These are phyloP conservation scores for Heterohyrax brucei DNA, from an alignment of 2,797 vertebrate genomes.

Conservation along the genomic window DNA sequence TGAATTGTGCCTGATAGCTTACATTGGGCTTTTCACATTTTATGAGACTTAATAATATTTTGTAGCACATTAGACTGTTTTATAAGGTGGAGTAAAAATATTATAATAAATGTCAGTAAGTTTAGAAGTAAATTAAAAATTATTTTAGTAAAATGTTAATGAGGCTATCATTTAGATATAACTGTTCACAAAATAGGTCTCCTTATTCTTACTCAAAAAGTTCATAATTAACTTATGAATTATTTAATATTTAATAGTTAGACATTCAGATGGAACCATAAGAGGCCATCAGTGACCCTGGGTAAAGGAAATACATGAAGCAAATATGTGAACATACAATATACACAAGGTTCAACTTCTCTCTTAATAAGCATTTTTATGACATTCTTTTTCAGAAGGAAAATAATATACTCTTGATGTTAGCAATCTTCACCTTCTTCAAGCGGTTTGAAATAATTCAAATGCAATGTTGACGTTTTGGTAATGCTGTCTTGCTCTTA, in stretches of 20 bases:
- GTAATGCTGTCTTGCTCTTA: background rate
- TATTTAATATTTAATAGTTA: slow-evolving; percentile 45
- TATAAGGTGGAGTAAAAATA: slow-evolving; percentile 43
- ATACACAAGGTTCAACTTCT: background rate
- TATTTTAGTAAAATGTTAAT: slow-evolving; percentile 40
- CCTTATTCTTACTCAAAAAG: slow-evolving; percentile 11
- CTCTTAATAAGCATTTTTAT: background rate
- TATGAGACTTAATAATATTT: slow-evolving; percentile 33
- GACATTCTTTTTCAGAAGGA: background rate
- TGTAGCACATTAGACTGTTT: slow-evolving; percentile 34
- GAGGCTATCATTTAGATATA: background rate
- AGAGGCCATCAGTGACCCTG: background rate
- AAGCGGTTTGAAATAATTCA: background rate
- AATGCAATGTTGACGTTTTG: background rate
- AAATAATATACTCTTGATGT: background rate
- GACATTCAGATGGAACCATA: background rate
- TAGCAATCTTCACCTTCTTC: background rate
- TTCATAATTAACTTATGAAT: slow-evolving; percentile 46
- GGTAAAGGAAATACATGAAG: background rate
- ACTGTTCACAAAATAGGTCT: background rate
- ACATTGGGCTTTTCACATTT: slow-evolving; percentile 36
- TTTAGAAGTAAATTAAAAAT: slow-evolving; percentile 65
- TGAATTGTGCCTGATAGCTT: background rate
- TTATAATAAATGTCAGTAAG: slow-evolving; percentile 35
- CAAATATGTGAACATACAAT: background rate